Evolutionary conservation across 2,797 vertebrate genomes (phyloP), one percentile per base, ranked within the genome.

Genomic region (Fratercula arctica): DNA sequence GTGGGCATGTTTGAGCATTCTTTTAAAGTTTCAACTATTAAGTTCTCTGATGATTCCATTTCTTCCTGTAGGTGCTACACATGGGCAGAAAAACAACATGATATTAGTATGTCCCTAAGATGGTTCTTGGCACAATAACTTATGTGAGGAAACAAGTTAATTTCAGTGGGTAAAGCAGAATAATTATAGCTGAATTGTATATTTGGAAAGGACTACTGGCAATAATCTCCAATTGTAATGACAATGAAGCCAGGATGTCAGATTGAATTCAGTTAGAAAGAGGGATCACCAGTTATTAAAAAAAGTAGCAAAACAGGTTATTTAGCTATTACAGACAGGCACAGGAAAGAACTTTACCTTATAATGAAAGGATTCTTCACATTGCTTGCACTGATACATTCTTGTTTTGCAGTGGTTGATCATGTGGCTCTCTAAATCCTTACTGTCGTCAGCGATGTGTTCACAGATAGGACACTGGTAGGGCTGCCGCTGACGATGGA

Each of bases 381-480:
- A 99, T 81, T 98, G 98, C 93, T 99, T 99, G 97, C 99, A 99
- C 89, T 99, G 99, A 97, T 99, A 99, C 97, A 98, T 98, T 95
- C 99, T 98, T 50, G 98, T 98, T 96, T 99, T 99, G 98, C 99
- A 99, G 98, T 99, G 99, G 98, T 99, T 98, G 97, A 99, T 99
- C 99, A 99, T 99, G 96, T 99, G 99, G 91, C 97, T 98, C 97
- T 99, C 99, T 88, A 99, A 97, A 96, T 99, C 99, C 78, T 98
- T 98, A 88, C 99, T 99, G 95, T 99, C 98, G 7, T 97, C 94
- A 2, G 99, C 99, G 23, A 99, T 98, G 97, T 99, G 99, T 90
- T 99, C 99, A 51, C 99, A 99, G 97, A 99, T 99, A 16, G 99
- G 99, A 94, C 99, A 99, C 98, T 99, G 99, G 89, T 99, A 99